A percentile compares a stretch with the other conserved stretches of the same genome.
Conservation (phyloP, 2,888 invertebrate genomes). For the Mesorhabditis sp. region DNA sequence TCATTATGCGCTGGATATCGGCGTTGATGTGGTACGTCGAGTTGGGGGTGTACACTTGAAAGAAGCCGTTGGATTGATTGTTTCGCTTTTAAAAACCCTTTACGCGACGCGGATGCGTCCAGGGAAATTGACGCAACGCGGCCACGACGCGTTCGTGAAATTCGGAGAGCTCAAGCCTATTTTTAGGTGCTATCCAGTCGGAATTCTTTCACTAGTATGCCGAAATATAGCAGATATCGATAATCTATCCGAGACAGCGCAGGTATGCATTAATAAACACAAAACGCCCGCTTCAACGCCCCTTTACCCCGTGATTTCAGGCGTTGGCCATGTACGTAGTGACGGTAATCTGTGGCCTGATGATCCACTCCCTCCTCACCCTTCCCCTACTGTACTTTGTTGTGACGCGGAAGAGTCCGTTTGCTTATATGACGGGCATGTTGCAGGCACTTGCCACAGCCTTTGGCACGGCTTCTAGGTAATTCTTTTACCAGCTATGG, state of each 20-base stretch:
- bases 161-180: neutral
- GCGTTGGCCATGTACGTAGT: constrained; percentile 87
- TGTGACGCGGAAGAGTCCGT: constrained; percentile 65
- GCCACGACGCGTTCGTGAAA: no score
- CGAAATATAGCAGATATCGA: constrained; percentile 69
- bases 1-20: constrained; percentile 84
- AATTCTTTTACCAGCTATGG: neutral
- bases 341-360: constrained; percentile 83
- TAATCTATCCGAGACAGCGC: constrained; percentile 67
- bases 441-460: constrained; percentile 88
- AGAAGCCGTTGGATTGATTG: neutral
- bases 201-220: constrained; percentile 70
- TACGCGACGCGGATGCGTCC: neutral
- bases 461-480: constrained; percentile 88
- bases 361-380: constrained; percentile 85
- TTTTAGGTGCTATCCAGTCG: constrained; percentile 70
- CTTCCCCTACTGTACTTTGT: constrained; percentile 81
- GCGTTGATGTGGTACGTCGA: constrained; percentile 79
- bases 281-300: no score
- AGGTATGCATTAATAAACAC: constrained; percentile 57
- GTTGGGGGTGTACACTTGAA: neutral
- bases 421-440: constrained; percentile 63
- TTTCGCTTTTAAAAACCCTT: neutral
- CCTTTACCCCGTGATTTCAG: constrained; percentile 7
- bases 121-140: neutral